Evolutionary conservation across 2,113 vertebrate species (phyloP).

Genomic region (Rhynchomys soricoides): DNA sequence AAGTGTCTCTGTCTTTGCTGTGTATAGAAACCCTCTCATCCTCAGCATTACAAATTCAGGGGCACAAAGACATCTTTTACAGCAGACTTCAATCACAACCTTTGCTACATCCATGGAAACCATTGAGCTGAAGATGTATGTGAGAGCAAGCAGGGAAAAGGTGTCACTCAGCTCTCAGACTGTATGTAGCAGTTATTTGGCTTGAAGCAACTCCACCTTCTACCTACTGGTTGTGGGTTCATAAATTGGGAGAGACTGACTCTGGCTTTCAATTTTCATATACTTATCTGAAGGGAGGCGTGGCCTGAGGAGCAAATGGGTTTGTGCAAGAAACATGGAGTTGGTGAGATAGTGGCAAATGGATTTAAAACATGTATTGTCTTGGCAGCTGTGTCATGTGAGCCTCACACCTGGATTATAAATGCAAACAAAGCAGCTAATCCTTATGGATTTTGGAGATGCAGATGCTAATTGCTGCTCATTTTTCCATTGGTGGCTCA

Average conservation of each 20-base stretch:
- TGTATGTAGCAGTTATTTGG: conserved; percentile 38
- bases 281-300: conserved; percentile 21
- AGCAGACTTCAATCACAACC: not conserved
- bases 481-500: conserved; percentile 17
- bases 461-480: conserved; percentile 26
- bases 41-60: not conserved
- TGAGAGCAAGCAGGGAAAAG: conserved; percentile 24
- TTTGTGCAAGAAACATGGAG: not conserved
- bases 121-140: not conserved
- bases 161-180: not conserved
- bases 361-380: not conserved
- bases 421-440: not conserved
- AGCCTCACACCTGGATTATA: conserved; percentile 31
- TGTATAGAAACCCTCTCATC: not conserved
- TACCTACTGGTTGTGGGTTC: not conserved
- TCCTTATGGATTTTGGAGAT: not conserved
- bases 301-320: not conserved
- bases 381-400: not conserved
- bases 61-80: not conserved
- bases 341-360: not conserved
- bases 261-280: conserved; percentile 37
- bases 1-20: not conserved
- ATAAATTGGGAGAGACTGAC: not conserved
- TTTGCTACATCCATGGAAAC: not conserved
- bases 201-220: not conserved